These are phyloP conservation scores for Phalacrocorax aristotelis DNA, from an alignment of 2,113 vertebrate genomes.

Conservation along the genomic window DNA sequence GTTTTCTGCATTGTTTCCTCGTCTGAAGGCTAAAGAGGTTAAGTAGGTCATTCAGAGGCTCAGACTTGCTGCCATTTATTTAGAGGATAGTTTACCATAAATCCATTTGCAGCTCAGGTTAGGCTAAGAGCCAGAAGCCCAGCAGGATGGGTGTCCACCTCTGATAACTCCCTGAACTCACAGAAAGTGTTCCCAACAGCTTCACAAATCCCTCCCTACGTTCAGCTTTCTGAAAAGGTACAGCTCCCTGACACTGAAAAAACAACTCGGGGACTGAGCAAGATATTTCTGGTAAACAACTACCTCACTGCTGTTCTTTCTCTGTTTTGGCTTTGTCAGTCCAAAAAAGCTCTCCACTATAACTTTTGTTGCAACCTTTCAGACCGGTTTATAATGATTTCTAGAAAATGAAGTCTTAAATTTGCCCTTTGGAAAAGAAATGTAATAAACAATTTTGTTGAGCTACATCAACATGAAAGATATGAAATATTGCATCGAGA, in stretches of 20 bases:
- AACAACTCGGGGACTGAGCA: not conserved
- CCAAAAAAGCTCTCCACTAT: not conserved
- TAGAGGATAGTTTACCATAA: not conserved
- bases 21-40: not conserved
- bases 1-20: not conserved
- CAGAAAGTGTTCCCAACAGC: not conserved
- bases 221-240: not conserved
- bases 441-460: not conserved
- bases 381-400: not conserved
- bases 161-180: not conserved
- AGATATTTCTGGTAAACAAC: not conserved
- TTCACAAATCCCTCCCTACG: not conserved
- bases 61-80: not conserved
- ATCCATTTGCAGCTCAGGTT: not conserved
- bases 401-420: not conserved
- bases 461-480: not conserved
- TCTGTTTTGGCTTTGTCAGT: not conserved
- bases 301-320: not conserved
- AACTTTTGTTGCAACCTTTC: not conserved
- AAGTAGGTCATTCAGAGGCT: not conserved
- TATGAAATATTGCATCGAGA: not conserved
- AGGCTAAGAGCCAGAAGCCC: not conserved
- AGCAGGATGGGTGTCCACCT: not conserved
- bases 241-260: not conserved
- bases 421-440: not conserved